Base-by-base conservation (phyloP, 2,797 vertebrate genomes). In the Sparus aurata region DNA sequence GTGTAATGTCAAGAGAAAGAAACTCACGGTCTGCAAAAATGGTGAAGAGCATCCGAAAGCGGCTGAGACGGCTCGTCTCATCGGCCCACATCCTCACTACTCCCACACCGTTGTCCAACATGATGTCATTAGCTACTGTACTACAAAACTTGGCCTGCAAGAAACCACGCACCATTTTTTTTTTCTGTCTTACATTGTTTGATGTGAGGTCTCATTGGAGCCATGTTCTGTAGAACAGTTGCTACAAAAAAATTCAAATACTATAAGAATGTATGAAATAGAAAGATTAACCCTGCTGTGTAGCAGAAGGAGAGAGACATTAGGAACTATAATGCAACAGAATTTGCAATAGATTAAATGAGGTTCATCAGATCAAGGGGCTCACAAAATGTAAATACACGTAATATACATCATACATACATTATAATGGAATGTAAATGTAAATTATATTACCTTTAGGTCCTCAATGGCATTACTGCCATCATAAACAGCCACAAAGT, bases 21-120 rank as follows among this genome's bases (percentile, higher is more conserved):
- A 64, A 97, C 98, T 97, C 93, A 99, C 97, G 98, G 68, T 99
- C 97, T 57, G 96, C 91, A 75, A 98, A 99, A 46, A 96, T 96
- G 0, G 97, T 99, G 90, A 97, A 99, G 18, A 98, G 95, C 97
- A 99, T 97, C 69, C 96, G 91, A 91, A 99, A 99, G 17, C 97
- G 94, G 91, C 98, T 99, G n/a, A 98, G 95, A 2, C 97, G 95
- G 85, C 98, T 99, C 1, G 95, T 95, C 90, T 98, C 97, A 0
- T 99, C 97, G 0, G 98, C 97, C 98, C 98, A 99, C 97, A 99
- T 97, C 23, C 98, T 93, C 27, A 99, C 93, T 45, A 98, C 98
- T 0, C 96, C 98, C 0, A 95, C 94, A 15, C 96, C 95, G 0
- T 96, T 97, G 84, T 97, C 96, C 77, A 99, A 94, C 79, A 86